A percentile compares a stretch with the other conserved stretches of the same genome.
Evolutionary conservation across 92 coral and sea anemone species (phyloP).

Genomic region (Epizoanthus rinbou): DNA sequence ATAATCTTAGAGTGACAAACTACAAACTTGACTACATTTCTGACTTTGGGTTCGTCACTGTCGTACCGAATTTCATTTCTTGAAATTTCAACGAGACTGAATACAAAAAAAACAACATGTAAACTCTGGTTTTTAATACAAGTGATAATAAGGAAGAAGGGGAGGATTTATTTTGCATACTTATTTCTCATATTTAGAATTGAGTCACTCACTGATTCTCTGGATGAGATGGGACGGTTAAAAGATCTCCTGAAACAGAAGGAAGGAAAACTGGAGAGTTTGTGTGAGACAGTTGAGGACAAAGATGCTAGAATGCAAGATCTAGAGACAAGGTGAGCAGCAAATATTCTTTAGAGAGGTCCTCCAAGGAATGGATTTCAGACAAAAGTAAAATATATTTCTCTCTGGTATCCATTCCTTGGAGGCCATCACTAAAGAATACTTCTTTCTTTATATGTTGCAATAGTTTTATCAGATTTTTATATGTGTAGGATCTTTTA

Average conservation of each 20-base stretch:
- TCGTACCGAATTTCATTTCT: too few species aligned
- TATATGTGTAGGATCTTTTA: too few species aligned
- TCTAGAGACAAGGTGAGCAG: conserved; percentile 77
- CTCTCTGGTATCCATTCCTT: too few species aligned
- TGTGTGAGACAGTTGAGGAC: conserved; percentile 63
- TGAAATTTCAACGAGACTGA: too few species aligned
- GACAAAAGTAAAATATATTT: background rate
- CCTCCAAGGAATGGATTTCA: background rate
- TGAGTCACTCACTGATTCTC: conserved; percentile 71
- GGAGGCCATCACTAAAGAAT: too few species aligned
- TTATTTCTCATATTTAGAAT: conserved; percentile 51
- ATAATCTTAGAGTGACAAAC: too few species aligned
- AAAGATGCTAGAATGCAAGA: conserved; percentile 76
- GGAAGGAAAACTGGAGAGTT: conserved; percentile 72
- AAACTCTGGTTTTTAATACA: too few species aligned
- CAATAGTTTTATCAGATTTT: background rate
- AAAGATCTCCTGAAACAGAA: conserved; percentile 68
- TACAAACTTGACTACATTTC: too few species aligned
- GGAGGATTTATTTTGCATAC: background rate
- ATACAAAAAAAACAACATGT: too few species aligned
- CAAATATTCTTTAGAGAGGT: background rate
- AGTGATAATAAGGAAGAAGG: too few species aligned
- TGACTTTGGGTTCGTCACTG: too few species aligned
- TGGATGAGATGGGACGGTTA: conserved; percentile 71
- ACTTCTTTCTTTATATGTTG: too few species aligned